These are phyloP conservation scores for Drosophila takahashii DNA, from an alignment of 1,140 invertebrate genomes.

Conservation along the genomic window DNA sequence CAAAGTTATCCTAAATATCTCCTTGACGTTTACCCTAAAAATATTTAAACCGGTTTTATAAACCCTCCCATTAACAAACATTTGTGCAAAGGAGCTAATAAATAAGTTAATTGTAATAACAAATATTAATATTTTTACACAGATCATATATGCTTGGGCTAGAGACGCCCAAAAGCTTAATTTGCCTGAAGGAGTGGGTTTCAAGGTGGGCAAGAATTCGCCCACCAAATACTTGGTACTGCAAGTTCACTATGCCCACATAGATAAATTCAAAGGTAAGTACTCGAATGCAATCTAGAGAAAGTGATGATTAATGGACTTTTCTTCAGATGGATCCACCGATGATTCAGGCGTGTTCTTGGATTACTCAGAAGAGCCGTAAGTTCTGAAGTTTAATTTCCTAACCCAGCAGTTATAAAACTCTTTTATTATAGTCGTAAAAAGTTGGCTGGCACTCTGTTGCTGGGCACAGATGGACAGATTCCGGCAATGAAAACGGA, in stretches of 20 bases:
- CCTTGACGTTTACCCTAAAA: too few relatives aligned
- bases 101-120: neutral
- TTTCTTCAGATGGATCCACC: constrained; percentile 88
- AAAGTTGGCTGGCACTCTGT: constrained; percentile 94
- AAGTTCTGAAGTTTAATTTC: constrained; percentile 78
- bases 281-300: neutral
- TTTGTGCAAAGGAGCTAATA: neutral
- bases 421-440: constrained; percentile 85
- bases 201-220: constrained; percentile 91
- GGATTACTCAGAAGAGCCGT: constrained; percentile 91
- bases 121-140: constrained; percentile 29
- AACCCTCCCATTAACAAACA: too few relatives aligned
- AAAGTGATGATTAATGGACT: neutral
- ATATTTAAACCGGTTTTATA: too few relatives aligned
- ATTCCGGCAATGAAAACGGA: constrained; percentile 90
- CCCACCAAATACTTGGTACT: constrained; percentile 92
- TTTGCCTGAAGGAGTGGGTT: constrained; percentile 93
- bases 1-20: too few relatives aligned
- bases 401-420: neutral
- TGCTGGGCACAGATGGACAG: constrained; percentile 92
- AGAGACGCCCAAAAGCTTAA: constrained; percentile 94
- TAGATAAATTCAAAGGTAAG: constrained; percentile 89
- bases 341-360: constrained; percentile 94
- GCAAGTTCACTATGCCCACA: constrained; percentile 96
- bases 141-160: constrained; percentile 99